Evolutionary conservation across 2,797 vertebrate genomes (phyloP).

Genomic region (Leuciscus waleckii): DNA sequence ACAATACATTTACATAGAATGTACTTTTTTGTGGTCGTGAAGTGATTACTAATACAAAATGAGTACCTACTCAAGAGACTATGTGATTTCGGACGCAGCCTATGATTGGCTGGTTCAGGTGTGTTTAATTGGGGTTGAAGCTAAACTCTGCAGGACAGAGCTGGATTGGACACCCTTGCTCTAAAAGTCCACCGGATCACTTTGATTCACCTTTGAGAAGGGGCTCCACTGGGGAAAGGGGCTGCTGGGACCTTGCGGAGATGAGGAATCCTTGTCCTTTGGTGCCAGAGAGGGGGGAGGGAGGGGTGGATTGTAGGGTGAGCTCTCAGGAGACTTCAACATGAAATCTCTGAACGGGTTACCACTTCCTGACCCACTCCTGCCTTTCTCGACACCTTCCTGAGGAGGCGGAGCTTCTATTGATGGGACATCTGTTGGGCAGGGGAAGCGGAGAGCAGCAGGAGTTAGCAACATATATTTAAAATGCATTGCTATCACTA

Average conservation of each 20-base stretch:
- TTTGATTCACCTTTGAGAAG: conserved; percentile 71
- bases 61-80: background rate
- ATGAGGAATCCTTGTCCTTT: conserved; percentile 66
- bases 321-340: conserved; percentile 82
- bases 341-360: conserved; percentile 87
- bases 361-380: conserved; percentile 52
- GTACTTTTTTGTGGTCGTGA: too few species aligned
- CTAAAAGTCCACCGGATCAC: background rate
- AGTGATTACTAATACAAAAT: background rate
- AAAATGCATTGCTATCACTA: background rate
- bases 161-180: background rate
- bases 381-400: conserved; percentile 43
- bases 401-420: conserved; percentile 62
- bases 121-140: background rate
- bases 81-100: background rate
- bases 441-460: background rate
- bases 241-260: conserved; percentile 53
- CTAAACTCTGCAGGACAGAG: background rate
- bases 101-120: background rate
- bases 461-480: background rate
- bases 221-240: conserved; percentile 68
- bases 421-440: conserved; percentile 74
- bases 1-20: background rate
- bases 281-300: conserved; percentile 52
- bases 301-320: conserved; percentile 50